Evolutionary conservation across 2,888 invertebrate genomes (phyloP).

Genomic region (Peribatodes rhomboidaria): DNA sequence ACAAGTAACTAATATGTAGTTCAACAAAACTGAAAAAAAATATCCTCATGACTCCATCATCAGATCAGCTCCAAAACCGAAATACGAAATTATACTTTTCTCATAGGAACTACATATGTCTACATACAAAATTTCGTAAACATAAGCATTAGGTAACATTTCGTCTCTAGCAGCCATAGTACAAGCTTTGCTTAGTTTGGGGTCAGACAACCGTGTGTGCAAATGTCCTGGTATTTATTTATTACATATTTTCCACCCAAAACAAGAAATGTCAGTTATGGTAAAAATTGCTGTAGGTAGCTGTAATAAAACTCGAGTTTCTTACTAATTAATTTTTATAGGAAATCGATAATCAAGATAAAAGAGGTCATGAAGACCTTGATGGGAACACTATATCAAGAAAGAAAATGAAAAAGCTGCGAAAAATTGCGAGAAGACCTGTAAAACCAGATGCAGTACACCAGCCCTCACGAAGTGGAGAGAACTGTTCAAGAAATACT

Average conservation of each 20-base stretch:
- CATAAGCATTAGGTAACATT: too few relatives aligned
- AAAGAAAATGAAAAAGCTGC: slow-evolving; percentile 94
- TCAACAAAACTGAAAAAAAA: too few relatives aligned
- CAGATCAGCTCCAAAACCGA: too few relatives aligned
- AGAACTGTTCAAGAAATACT: slow-evolving; percentile 85
- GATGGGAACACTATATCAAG: slow-evolving; percentile 92
- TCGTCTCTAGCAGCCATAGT: too few relatives aligned
- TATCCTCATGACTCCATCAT: too few relatives aligned
- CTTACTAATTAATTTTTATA: slow-evolving; percentile 30
- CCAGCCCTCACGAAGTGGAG: slow-evolving; percentile 85
- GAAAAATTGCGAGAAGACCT: slow-evolving; percentile 91
- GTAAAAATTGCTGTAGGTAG: background rate
- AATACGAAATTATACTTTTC: too few relatives aligned
- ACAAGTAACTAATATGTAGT: too few relatives aligned
- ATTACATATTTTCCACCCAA: background rate
- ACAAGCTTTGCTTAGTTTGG: too few relatives aligned
- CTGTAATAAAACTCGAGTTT: background rate
- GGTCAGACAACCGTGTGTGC: too few relatives aligned
- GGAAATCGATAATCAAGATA: slow-evolving; percentile 66
- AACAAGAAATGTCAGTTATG: background rate
- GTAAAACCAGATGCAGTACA: slow-evolving; percentile 80
- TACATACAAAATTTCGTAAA: too few relatives aligned
- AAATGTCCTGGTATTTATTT: too few relatives aligned
- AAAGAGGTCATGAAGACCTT: slow-evolving; percentile 88
- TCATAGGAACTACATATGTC: too few relatives aligned